A percentile compares a stretch with the other conserved stretches of the same genome.
Conservation (phyloP, 1,140 invertebrate genomes). For the Drosophila willistoni region DNA sequence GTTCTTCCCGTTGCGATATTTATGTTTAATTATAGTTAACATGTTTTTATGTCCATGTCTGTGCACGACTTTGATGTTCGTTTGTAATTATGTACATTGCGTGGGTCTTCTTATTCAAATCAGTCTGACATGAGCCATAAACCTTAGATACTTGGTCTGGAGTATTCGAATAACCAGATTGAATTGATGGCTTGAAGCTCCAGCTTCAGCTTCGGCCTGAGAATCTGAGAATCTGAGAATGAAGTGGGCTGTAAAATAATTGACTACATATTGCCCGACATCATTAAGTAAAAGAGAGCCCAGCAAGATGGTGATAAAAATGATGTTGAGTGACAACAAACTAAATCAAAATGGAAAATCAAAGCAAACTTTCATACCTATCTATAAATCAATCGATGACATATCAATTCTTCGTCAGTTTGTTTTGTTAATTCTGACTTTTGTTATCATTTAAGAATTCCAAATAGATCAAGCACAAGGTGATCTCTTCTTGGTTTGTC, state of each 20-base stretch:
- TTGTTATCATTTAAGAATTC: too few relatives aligned
- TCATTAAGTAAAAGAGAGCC: neutral
- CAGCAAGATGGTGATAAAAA: neutral
- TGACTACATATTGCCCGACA: conserved; percentile 15
- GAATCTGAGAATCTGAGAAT: neutral
- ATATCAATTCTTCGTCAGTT: conserved; percentile 20
- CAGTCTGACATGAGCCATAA: conserved; percentile 27
- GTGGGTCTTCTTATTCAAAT: conserved; percentile 73
- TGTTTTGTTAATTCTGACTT: too few relatives aligned
- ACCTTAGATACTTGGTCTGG: conserved; percentile 6
- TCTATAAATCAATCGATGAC: too few relatives aligned
- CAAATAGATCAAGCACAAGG: too few relatives aligned
- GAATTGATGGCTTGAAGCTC: conserved; percentile 20
- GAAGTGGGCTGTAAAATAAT: neutral
- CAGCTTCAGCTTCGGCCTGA: conserved; percentile 1
- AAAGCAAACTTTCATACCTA: conserved; percentile 9
- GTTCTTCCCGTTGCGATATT: conserved; percentile 48
- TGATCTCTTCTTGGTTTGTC: too few relatives aligned
- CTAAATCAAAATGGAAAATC: conserved; percentile 18
- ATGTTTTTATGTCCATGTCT: conserved; percentile 59
- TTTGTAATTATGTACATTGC: conserved; percentile 60
- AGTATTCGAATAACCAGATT: conserved; percentile 18
- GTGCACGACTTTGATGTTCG: conserved; percentile 76
- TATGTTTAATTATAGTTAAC: conserved; percentile 81
- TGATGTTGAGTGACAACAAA: conserved; percentile 26